phyloP scores from a whole-genome alignment of 2,113 vertebrate species.

The Nansenia antarctica region DNA sequence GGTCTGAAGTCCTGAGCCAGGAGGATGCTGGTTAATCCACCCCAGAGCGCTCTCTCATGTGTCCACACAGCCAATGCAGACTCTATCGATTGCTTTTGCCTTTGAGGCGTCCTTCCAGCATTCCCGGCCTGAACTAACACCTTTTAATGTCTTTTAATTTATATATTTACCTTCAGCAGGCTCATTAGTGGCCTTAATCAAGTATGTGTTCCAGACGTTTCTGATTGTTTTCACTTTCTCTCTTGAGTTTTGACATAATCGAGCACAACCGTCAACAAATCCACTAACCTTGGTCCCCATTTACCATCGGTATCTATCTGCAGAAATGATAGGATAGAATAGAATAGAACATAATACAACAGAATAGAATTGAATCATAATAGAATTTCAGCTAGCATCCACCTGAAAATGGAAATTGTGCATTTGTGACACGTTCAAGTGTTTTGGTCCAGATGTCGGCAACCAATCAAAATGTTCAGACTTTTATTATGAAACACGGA shows the following conservation, averaged over 20 bases:
- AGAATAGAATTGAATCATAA: too few relatives aligned
- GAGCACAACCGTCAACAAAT: neutral
- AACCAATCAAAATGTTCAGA: too few relatives aligned
- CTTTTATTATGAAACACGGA: too few relatives aligned
- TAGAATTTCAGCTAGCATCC: too few relatives aligned
- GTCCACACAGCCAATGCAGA: conserved; percentile 46
- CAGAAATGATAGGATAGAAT: neutral
- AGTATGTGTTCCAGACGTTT: neutral
- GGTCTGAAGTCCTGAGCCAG: conserved; percentile 53
- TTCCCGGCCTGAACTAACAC: conserved; percentile 30
- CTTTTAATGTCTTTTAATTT: conserved; percentile 23
- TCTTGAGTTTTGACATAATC: too few relatives aligned
- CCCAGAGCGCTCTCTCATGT: conserved; percentile 39
- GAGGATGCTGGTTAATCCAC: conserved; percentile 55
- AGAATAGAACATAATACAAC: neutral
- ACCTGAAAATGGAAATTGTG: too few relatives aligned
- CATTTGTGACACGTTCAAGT: too few relatives aligned
- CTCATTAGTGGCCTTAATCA: neutral
- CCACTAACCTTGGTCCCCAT: neutral
- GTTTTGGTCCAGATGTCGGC: neutral
- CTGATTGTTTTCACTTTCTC: too few relatives aligned
- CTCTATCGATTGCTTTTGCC: conserved; percentile 58
- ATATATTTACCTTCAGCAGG: neutral
- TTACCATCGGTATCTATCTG: neutral
- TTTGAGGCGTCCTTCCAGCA: conserved; percentile 57